Base-by-base conservation (phyloP, 2,113 vertebrate species). In the Gobio gobio region DNA sequence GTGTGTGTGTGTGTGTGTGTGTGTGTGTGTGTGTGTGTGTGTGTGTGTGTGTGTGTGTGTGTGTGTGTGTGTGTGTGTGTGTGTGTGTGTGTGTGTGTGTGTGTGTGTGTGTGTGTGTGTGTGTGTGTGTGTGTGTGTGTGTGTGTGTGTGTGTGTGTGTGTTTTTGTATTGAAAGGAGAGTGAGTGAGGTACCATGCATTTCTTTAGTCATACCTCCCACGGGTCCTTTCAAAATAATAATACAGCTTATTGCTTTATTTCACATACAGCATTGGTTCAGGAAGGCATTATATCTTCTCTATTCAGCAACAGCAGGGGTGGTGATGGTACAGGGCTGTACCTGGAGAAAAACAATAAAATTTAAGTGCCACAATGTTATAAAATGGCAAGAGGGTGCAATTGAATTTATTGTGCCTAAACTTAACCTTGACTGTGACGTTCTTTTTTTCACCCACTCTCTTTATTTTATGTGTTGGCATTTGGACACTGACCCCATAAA, bases 401-500 rank as follows among this genome's bases (percentile, higher is more conserved):
- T 93, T 64, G 61, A 66, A 83, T 89, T 90, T 90, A 88, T 92
- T 92, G 75, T 73, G 75, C 47, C 45, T 68, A 58, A 86, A 85
- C 49, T 88, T 90, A 84, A 85, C 43, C 47, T 68, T 0, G 87
- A 86, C 47, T 86, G 84, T 84, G 75, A 86, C 86, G 88, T 59
- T 77, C 61, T 77, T 83, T 82, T 89, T 45, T 70, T 83, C 73
- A 16, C 66, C 12, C 59, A n/a, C 33, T 36, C 26, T 13, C 40
- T 13, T 24, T 73, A n/a, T 59, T 92, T 90, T 90, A 78, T 86
- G 84, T 61, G 43, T 20, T 45, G 2, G 49, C 85, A 73, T 89
- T 82, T 92, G 91, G 90, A 92, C 93, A 83, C 90, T 93, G 93
- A 92, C 90, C 93, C 90, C 92, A 93, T 95, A 94, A 95, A 92